Conservation (phyloP, 2,888 invertebrate genomes). For the Pilophorus perplexus region DNA sequence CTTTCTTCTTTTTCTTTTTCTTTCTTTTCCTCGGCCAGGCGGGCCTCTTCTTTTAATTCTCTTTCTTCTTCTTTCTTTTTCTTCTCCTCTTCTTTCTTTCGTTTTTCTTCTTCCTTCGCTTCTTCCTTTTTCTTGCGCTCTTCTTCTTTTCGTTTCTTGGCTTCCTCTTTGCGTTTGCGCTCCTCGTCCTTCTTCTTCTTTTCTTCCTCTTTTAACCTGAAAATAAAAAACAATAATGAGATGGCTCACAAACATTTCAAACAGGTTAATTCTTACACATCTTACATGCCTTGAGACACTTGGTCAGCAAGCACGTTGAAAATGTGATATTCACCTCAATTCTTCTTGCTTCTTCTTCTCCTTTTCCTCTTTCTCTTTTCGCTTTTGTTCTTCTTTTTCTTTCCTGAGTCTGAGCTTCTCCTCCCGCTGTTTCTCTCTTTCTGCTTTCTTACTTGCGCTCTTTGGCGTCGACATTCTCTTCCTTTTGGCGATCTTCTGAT, state of each 20-base stretch:
- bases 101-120: constrained; percentile 55
- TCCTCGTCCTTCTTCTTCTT: constrained; percentile 42
- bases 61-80: constrained; percentile 60
- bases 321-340: constrained; percentile 42
- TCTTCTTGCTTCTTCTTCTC: constrained; percentile 45
- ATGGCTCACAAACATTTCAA: constrained; percentile 49
- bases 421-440: constrained; percentile 47
- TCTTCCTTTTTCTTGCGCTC: constrained; percentile 53
- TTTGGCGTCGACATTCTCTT: neutral
- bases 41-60: constrained; percentile 46
- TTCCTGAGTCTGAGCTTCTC: constrained; percentile 51
- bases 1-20: constrained; percentile 35
- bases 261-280: no score
- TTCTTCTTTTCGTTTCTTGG: constrained; percentile 50
- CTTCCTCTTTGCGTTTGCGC: constrained; percentile 43
- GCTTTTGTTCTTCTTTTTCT: constrained; percentile 74
- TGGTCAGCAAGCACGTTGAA: no score
- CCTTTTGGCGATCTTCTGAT: neutral
- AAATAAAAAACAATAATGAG: constrained; percentile 50
- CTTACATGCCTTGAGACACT: no score
- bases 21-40: constrained; percentile 44
- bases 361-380: constrained; percentile 50
- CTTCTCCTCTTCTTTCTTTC: constrained; percentile 56
- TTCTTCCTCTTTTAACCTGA: constrained; percentile 49
- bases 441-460: constrained; percentile 46